Evolutionary conservation across 2,113 vertebrate genomes (phyloP), one percentile per base, ranked within the genome.

Genomic region (Oceanites oceanicus): DNA sequence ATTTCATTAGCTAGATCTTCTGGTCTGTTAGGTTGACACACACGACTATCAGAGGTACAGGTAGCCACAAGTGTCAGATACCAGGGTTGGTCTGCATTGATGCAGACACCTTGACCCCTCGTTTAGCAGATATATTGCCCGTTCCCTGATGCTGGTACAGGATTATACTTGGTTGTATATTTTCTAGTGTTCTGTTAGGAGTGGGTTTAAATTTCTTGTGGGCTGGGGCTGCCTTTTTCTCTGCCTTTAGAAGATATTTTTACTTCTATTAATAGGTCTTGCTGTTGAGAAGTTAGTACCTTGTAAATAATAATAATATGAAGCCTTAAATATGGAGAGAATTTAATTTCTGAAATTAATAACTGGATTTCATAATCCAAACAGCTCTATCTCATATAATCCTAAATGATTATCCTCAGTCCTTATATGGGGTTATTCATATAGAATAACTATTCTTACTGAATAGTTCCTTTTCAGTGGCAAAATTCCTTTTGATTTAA

Each of bases 171-270:
- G 40, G 32, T 34, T 2, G 0, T 85, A 76, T 90, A 91, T 79
- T 82, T 91, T 65, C 61, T 76, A 76, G 40, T 65, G 27, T 65
- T 86, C 53, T 68, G 4, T 81, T 91, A 56, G 81, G 53, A 85
- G 16, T 40, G n/a, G 10, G 71, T 97, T 96, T 87, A 94, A 92
- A 94, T 85, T 89, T 91, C 40, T 74, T 56, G 44, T 61, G n/a
- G 52, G 49, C 18, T 36, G 10, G 49, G 34, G 3, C 13, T 75
- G 9, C 40, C 45, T 86, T 90, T 87, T 80, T 34, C 70, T 80
- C 32, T 40, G 30, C 23, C 13, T 67, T 89, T 56, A 61, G 40
- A 76, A 91, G n/a, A 61, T 36, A 76, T 45, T 91, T 94, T 88
- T 71, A 59, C 13, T 92, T 87, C 50, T 73, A 45, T 27, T 72